Base-by-base conservation (phyloP, 1,140 invertebrate genomes). In the Matsumurasca onukii region DNA sequence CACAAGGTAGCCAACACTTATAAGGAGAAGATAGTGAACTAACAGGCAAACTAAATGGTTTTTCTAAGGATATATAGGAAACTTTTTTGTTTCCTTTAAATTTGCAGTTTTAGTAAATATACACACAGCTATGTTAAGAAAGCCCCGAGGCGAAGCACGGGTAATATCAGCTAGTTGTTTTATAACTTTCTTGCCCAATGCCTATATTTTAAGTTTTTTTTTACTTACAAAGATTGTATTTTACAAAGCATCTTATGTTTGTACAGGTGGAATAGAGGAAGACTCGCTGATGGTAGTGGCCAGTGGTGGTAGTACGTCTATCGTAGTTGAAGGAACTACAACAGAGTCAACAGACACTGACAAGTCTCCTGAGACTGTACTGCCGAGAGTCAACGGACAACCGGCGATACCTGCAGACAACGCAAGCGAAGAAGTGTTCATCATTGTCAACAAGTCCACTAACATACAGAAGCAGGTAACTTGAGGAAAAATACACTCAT, bases 361-460 rank as follows among this genome's bases (percentile, higher is more conserved):
- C 24, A 55, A 27, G 15, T 25, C 30, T 17, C 17, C 65, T 24
- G n/a, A 69, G 30, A 12, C 25, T 3, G 3, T 20, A 12, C n/a
- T 31, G 13, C 49, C 49, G 27, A 70, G 57, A 55, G 27, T 62
- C n/a, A 73, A 73, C 64, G 72, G 72, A 1, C 70, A 70, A 59
- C 70, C 72, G 31, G 66, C 62, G 15, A 17, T 71, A 5, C 69
- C 65, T 9, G 49, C 64, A 24, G 1, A 66, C 29, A 73, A 75
- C 48, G n/a, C n/a, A n/a, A 48, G 69, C 25, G 72, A 76, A n/a
- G 75, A 77, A 61, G 73, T 77, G 5, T 75, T 69, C 34, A 77
- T 77, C 45, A 72, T 75, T 5, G 76, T 77, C 3, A 76, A 74
- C 62, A 78, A 72, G 1, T 71, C 76, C 2, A 80, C 75, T 34